Conservation (phyloP, 2,113 vertebrate genomes). For the Microtus ochrogaster region DNA sequence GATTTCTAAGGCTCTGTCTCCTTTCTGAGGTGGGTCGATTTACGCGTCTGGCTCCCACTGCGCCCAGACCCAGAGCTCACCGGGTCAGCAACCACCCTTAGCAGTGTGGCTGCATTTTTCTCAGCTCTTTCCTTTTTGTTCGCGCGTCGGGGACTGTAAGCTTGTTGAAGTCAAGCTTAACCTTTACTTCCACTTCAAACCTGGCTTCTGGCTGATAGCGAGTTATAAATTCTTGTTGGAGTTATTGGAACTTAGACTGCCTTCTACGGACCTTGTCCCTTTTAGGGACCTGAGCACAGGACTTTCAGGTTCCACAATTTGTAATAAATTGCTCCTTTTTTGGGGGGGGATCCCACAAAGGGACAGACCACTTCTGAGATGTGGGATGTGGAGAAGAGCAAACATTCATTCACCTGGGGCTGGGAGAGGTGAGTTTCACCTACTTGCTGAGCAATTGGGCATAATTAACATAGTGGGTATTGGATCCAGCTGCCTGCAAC, state of each 20-base stretch:
- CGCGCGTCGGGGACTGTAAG: neutral
- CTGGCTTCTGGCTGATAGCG: neutral
- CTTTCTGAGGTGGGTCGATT: conserved; percentile 58
- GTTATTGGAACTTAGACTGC: neutral
- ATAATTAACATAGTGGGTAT: neutral
- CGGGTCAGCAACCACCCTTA: neutral
- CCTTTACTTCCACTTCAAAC: neutral
- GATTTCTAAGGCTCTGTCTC: conserved; percentile 73
- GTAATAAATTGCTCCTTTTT: conserved; percentile 82
- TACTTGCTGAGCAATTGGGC: neutral
- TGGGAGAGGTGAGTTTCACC: neutral
- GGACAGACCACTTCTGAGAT: neutral
- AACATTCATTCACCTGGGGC: neutral
- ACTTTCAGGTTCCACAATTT: conserved; percentile 80
- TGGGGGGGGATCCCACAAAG: neutral
- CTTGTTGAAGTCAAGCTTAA: conserved; percentile 42
- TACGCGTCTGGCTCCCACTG: neutral
- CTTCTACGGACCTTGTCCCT: neutral
- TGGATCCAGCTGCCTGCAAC: neutral
- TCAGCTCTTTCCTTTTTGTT: neutral
- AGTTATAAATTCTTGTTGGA: neutral
- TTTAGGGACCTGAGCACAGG: conserved; percentile 60
- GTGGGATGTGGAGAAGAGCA: neutral
- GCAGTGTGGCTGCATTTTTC: neutral
- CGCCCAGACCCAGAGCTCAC: neutral